Evolutionary conservation across 2,888 invertebrate species (phyloP).

Genomic region (Tenodera sinensis): DNA sequence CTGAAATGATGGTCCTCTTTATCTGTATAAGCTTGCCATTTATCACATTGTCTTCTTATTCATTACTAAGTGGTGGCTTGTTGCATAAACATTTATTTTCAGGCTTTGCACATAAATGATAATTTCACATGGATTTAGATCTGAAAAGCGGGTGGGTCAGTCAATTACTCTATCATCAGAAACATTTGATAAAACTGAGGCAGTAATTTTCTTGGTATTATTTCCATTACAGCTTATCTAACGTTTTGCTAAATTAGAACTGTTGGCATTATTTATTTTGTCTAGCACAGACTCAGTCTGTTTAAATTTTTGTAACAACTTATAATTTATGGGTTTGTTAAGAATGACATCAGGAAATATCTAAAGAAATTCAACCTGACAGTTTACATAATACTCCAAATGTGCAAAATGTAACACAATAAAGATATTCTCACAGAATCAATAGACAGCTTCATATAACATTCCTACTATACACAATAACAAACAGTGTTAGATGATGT

Average conservation of each 20-base stretch:
- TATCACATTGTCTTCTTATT: too few relatives aligned
- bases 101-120: too few relatives aligned
- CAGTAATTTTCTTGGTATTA: neutral
- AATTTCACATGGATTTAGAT: too few relatives aligned
- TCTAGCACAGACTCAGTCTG: neutral
- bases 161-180: too few relatives aligned
- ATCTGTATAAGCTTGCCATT: too few relatives aligned
- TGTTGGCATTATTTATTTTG: neutral
- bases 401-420: neutral
- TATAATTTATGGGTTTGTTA: neutral
- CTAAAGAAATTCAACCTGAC: neutral
- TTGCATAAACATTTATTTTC: too few relatives aligned
- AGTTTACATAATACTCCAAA: neutral
- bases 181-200: too few relatives aligned
- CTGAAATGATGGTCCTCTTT: too few relatives aligned
- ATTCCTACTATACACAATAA: neutral
- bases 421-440: neutral
- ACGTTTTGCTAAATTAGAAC: neutral
- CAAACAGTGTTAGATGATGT: neutral
- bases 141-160: too few relatives aligned
- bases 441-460: neutral
- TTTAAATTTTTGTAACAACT: neutral
- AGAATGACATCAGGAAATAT: neutral
- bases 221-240: neutral
- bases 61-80: too few relatives aligned